A percentile compares a stretch with the other conserved stretches of the same genome.
These are phyloP conservation scores for Mormyrops attenuatus DNA, from an alignment of 2,797 vertebrate species.

Conservation along the genomic window DNA sequence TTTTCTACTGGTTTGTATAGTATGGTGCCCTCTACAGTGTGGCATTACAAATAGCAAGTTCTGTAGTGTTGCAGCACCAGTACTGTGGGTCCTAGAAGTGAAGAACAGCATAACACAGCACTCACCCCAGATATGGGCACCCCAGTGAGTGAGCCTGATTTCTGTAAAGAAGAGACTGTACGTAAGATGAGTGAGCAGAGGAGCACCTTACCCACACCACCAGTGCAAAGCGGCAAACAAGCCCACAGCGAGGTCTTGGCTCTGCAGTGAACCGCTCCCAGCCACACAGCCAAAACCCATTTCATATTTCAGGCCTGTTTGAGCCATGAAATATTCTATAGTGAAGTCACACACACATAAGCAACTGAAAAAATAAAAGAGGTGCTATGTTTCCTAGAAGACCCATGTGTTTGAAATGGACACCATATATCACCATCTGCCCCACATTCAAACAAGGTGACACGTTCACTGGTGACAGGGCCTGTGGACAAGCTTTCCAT, in stretches of 20 bases:
- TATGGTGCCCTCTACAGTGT: not conserved
- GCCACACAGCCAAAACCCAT: not conserved
- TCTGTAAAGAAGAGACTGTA: constrained; percentile 61
- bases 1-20: not conserved
- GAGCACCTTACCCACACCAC: no score
- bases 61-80: not conserved
- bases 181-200: constrained; percentile 18
- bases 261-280: not conserved
- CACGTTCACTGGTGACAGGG: not conserved
- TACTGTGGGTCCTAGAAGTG: not conserved
- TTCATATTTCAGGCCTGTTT: not conserved
- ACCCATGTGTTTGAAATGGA: constrained; percentile 3
- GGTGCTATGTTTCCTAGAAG: not conserved
- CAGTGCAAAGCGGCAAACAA: not conserved
- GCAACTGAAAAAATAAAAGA: not conserved
- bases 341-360: not conserved
- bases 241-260: not conserved
- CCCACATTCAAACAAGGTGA: not conserved
- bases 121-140: constrained; percentile 96
- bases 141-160: constrained; percentile 83
- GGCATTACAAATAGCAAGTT: not conserved
- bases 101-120: not conserved
- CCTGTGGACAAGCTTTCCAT: not conserved
- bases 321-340: not conserved
- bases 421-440: not conserved